phyloP scores from a whole-genome alignment of 2,113 vertebrate genomes.

The Coturnix japonica region DNA sequence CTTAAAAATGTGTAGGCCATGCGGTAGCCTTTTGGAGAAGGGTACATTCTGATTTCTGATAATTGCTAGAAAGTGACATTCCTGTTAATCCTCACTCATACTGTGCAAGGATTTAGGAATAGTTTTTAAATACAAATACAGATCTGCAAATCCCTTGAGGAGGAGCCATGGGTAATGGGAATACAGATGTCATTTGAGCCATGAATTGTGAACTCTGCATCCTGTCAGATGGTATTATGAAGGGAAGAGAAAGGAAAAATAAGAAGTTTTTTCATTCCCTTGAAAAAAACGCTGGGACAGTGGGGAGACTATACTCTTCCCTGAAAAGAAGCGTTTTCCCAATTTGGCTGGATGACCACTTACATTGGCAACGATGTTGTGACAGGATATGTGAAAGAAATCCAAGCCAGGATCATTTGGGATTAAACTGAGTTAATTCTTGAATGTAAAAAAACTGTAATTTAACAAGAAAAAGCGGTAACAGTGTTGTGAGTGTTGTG shows the following conservation, averaged over 20 bases:
- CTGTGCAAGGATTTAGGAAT: constrained; percentile 21
- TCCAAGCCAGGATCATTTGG: rapidly evolving
- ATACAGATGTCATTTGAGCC: constrained; percentile 42
- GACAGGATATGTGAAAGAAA: not conserved
- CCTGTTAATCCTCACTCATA: not conserved
- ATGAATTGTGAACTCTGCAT: not conserved
- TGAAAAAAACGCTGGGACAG: not conserved
- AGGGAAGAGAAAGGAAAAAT: not conserved
- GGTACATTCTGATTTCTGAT: not conserved
- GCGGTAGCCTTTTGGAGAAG: not conserved
- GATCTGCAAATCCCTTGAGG: constrained; percentile 29
- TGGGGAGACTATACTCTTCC: not conserved
- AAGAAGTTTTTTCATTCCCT: not conserved
- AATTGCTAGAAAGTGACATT: not conserved
- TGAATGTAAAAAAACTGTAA: not conserved
- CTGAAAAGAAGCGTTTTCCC: not conserved
- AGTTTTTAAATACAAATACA: not conserved
- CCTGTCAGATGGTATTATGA: constrained; percentile 15
- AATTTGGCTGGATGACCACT: not conserved
- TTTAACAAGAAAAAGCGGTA: not conserved
- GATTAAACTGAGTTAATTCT: not conserved
- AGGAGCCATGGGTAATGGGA: not conserved
- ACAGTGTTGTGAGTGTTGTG: not conserved
- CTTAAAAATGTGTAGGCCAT: not conserved
- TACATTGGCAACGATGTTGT: not conserved